Conservation (phyloP, 2,888 invertebrate genomes). For the Zonitis immaculata region DNA sequence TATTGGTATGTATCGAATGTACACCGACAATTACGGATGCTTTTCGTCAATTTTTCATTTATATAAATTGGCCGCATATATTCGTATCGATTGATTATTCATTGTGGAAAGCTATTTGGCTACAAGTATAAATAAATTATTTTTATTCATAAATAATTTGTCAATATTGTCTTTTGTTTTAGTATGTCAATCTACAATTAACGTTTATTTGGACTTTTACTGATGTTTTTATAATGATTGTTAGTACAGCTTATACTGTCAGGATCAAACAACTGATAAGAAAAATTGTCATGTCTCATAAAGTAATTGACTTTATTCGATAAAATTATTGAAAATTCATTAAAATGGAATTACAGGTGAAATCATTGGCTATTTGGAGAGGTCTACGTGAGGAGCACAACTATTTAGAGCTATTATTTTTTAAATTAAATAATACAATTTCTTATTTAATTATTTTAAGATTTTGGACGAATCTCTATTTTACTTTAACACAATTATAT, state of each 20-base stretch:
- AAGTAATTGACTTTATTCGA: too few species aligned
- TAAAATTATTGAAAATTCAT: too few species aligned
- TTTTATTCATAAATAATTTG: not conserved
- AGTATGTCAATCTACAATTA: slow-evolving; percentile 1
- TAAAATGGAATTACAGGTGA: slow-evolving; percentile 4
- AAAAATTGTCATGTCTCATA: not conserved
- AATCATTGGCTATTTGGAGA: slow-evolving; percentile 2
- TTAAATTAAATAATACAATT: not conserved
- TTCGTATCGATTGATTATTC: slow-evolving; percentile 5
- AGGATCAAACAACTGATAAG: slow-evolving; percentile 4
- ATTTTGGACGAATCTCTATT: slow-evolving; percentile 2
- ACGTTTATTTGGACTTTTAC: slow-evolving; percentile 11
- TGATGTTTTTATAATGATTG: slow-evolving; percentile 12
- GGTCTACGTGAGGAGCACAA: slow-evolving; percentile 7
- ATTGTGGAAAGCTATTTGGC: slow-evolving; percentile 7
- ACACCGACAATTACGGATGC: slow-evolving; percentile 3
- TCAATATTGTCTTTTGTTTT: not conserved
- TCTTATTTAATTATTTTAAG: slow-evolving; percentile 3
- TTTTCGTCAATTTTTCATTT: slow-evolving; percentile 2
- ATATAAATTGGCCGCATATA: slow-evolving; percentile 1
- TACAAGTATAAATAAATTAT: slow-evolving; percentile 4
- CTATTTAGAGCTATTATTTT: not conserved
- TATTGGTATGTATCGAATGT: not conserved
- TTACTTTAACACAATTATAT: slow-evolving; percentile 6
- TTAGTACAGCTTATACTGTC: slow-evolving; percentile 7